Conservation (phyloP, 2,888 invertebrate genomes). For the Deroplatys truncata region DNA sequence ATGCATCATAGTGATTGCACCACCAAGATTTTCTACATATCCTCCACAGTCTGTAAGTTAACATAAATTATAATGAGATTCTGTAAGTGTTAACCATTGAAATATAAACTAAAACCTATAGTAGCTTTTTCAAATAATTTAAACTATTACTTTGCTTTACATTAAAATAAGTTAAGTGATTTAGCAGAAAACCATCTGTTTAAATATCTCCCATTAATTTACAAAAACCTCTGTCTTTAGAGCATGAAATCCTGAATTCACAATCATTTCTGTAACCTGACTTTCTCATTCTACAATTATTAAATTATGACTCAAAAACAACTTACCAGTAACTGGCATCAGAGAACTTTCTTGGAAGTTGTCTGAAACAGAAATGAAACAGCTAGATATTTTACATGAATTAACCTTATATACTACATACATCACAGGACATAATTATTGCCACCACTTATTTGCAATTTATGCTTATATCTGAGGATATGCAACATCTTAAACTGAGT, state of each 20-base stretch:
- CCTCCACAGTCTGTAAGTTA: slow-evolving; percentile 62
- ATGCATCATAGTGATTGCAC: slow-evolving; percentile 71
- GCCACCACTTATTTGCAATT: not conserved
- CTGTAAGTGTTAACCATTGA: not conserved
- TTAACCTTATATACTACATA: not conserved
- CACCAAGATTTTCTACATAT: slow-evolving; percentile 64
- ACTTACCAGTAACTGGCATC: slow-evolving; percentile 35
- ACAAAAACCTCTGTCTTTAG: too few relatives aligned
- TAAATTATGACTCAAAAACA: not conserved
- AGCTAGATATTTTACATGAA: not conserved
- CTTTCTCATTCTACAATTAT: not conserved
- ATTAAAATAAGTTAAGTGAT: too few relatives aligned
- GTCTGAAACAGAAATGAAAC: slow-evolving; percentile 20
- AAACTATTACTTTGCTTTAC: too few relatives aligned
- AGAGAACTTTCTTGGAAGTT: slow-evolving; percentile 30
- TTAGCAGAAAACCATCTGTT: too few relatives aligned
- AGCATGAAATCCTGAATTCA: too few relatives aligned
- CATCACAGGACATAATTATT: not conserved
- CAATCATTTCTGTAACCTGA: too few relatives aligned
- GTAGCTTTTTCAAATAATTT: too few relatives aligned
- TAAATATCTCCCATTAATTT: too few relatives aligned
- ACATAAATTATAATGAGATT: not conserved
- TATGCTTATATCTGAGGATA: too few relatives aligned
- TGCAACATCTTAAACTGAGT: too few relatives aligned
- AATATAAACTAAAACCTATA: too few relatives aligned